Evolutionary conservation across 2,888 invertebrate species (phyloP), one percentile per base, ranked within the genome.

Genomic region (Lochmaea capreae): DNA sequence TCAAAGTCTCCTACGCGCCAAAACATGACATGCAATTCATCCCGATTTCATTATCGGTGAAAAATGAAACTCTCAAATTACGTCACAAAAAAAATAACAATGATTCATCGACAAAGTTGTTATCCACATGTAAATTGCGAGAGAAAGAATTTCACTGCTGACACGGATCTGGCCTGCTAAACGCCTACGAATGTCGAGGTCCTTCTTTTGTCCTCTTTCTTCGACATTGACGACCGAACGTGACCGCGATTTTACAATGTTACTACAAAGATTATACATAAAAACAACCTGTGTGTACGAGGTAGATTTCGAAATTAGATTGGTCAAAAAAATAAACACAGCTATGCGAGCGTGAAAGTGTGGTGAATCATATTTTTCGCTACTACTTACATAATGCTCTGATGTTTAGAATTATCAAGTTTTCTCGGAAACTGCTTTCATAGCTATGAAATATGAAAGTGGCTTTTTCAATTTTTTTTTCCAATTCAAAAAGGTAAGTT

Each of bases 101-200:
- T 73, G 73, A 73, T 66, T 73, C 73, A 73, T 66, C 62, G 52
- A 42, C 65, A 61, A 12, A 61, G 9, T 69, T 59, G 68, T 73
- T 43, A 63, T 11, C 62, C 68, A 58, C 54, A 57, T 46, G 39
- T 49, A 66, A 66, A 66, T 66, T 18, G 46, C 33, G 26, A 26
- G 52, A 73, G 73, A 70, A 73, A 66, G 66, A 73, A 73, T 73
- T 73, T 73, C 73, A 73, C 73, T 73, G 62, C 61, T 73, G 73
- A 73, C 73, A 73, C 73, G 65, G 73, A 70, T 73, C 59, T 62
- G 42, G 43, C 16, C 46, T 42, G 70, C 65, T 62, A 67, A 69
- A 65, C 66, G 62, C 65, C 65, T 46, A 54, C 65, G 61, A 70
- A 66, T 70, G 73, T 66, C 73, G 69, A 66, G 72, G 72, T 72